Evolutionary conservation across 2,113 vertebrate species (phyloP).

Genomic region (Lanius collurio): DNA sequence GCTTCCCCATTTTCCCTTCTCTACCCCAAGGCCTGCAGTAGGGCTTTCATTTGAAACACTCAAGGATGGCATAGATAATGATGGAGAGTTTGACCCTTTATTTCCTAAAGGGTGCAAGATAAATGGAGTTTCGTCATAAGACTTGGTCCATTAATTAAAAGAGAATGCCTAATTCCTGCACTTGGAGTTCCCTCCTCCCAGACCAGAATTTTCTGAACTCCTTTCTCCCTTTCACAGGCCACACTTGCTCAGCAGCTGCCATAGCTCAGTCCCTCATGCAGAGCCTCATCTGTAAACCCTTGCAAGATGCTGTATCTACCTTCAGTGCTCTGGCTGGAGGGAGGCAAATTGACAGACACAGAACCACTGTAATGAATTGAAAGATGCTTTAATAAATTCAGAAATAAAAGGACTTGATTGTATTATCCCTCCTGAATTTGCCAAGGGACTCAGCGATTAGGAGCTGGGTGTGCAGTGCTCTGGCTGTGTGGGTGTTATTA

Average conservation of each 20-base stretch:
- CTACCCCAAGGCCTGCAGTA: neutral
- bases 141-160: neutral
- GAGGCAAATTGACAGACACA: neutral
- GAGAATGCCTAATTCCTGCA: neutral
- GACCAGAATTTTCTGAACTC: neutral
- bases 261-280: neutral
- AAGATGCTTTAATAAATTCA: constrained; percentile 45
- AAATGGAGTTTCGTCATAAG: neutral
- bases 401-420: constrained; percentile 28
- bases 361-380: constrained; percentile 25
- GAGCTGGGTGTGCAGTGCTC: neutral
- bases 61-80: neutral
- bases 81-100: neutral
- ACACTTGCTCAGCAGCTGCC: neutral
- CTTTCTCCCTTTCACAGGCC: neutral
- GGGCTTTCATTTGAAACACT: neutral
- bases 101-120: neutral
- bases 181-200: neutral
- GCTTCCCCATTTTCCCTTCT: neutral
- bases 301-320: neutral
- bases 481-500: neutral
- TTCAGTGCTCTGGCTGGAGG: neutral
- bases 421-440: constrained; percentile 44
- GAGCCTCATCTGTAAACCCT: neutral
- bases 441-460: constrained; percentile 8